Evolutionary conservation across 2,888 invertebrate genomes (phyloP).

Genomic region (Hydroisotoma schaefferi): DNA sequence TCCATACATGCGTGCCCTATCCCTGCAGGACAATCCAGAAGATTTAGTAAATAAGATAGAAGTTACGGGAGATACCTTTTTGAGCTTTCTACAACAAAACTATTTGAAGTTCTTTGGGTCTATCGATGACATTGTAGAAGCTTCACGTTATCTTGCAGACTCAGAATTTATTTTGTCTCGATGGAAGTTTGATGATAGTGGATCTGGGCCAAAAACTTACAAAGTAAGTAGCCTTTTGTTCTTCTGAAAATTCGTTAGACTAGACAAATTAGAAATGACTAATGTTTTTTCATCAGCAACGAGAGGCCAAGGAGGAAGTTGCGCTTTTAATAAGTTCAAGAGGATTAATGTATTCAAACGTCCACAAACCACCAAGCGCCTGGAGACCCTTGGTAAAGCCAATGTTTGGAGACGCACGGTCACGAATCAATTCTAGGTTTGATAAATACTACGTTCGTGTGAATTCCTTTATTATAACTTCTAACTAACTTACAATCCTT

Average conservation of each 20-base stretch:
- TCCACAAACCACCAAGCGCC: constrained; percentile 10
- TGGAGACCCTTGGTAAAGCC: constrained; percentile 42
- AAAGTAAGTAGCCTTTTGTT: constrained; percentile 15
- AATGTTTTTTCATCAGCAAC: constrained; percentile 17
- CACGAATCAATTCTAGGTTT: constrained; percentile 25
- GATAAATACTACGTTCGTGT: neutral
- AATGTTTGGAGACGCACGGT: constrained; percentile 25
- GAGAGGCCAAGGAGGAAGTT: constrained; percentile 35
- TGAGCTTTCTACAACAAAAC: constrained; percentile 54
- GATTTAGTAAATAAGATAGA: constrained; percentile 52
- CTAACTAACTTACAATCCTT: neutral
- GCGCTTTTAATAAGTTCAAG: constrained; percentile 35
- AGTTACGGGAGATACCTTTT: constrained; percentile 52
- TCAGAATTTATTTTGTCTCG: constrained; percentile 60
- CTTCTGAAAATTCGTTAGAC: neutral
- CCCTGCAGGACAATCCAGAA: constrained; percentile 41
- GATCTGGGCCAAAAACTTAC: constrained; percentile 10
- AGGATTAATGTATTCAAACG: constrained; percentile 41
- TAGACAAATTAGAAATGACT: neutral
- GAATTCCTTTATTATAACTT: neutral
- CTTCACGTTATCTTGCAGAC: constrained; percentile 66
- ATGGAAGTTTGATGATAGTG: constrained; percentile 40
- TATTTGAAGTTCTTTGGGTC: constrained; percentile 65
- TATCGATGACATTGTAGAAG: constrained; percentile 61
- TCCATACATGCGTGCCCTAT: constrained; percentile 22